Conservation (phyloP, 2,797 vertebrate species). For the Eutrigla gurnardus region DNA sequence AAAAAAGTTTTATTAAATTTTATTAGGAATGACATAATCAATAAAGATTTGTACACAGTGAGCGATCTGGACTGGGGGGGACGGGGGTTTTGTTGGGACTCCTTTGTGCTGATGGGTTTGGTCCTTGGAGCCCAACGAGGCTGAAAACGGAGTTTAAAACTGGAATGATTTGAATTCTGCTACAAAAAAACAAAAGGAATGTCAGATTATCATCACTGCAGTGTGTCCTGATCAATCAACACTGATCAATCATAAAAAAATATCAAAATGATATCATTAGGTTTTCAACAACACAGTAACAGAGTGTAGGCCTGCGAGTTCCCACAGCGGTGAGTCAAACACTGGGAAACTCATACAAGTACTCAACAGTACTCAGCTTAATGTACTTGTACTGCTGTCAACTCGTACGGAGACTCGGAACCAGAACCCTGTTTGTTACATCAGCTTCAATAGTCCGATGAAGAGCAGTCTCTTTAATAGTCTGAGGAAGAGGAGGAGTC, state of each 20-base stretch:
- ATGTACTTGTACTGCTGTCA: constrained; percentile 24
- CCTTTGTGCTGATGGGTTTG: constrained; percentile 48
- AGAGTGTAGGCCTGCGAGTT: constrained; percentile 7
- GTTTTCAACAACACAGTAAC: constrained; percentile 43
- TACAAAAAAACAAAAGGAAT: constrained; percentile 32
- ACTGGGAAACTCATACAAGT: constrained; percentile 37
- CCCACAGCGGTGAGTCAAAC: constrained; percentile 21
- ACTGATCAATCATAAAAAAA: constrained; percentile 39
- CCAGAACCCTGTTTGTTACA: too few species aligned
- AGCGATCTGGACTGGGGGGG: constrained; percentile 69
- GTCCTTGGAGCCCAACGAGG: constrained; percentile 28
- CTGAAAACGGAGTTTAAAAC: constrained; percentile 16
- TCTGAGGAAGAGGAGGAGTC: too few species aligned
- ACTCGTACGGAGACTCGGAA: neutral
- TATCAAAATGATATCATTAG: constrained; percentile 18
- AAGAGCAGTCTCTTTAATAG: too few species aligned
- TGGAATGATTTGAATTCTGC: constrained; percentile 44
- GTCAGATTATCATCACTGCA: constrained; percentile 53
- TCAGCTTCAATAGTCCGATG: too few species aligned
- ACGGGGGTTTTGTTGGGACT: constrained; percentile 2
- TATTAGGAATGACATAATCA: constrained; percentile 76
- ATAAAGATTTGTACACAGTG: constrained; percentile 83
- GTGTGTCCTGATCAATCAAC: constrained; percentile 36
- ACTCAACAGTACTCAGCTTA: constrained; percentile 22
- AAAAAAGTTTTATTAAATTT: constrained; percentile 28